phyloP scores from a whole-genome alignment of 2,797 vertebrate species.

The Darevskia mixta region DNA sequence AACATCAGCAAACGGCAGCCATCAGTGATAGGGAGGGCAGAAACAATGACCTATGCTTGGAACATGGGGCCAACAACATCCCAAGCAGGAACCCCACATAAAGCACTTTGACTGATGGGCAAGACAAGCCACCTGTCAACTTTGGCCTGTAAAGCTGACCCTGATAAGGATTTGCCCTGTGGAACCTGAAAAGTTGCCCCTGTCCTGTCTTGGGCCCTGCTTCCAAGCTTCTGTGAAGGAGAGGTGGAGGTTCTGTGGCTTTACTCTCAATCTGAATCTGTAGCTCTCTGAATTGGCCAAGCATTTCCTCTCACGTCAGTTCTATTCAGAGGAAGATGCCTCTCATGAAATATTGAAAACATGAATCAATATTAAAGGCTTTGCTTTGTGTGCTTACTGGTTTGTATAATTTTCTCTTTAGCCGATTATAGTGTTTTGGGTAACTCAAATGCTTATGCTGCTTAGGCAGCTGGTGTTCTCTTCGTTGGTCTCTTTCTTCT shows the following conservation, averaged over 20 bases:
- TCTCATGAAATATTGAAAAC: slow-evolving; percentile 65
- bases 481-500: neutral
- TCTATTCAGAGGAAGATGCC: slow-evolving; percentile 48
- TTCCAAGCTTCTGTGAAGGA: no score
- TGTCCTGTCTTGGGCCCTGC: no score
- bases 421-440: slow-evolving; percentile 44
- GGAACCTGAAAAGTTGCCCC: no score
- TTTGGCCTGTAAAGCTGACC: no score
- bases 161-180: no score
- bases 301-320: slow-evolving; percentile 18
- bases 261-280: slow-evolving; percentile 17
- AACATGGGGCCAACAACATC: no score
- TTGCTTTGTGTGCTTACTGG: slow-evolving; percentile 55
- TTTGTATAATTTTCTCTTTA: slow-evolving; percentile 62
- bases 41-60: no score
- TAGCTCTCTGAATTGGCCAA: slow-evolving; percentile 35
- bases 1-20: no score
- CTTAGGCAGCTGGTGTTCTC: neutral
- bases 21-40: no score
- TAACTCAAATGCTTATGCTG: slow-evolving; percentile 25
- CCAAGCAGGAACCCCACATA: no score
- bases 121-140: no score
- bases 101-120: no score
- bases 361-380: slow-evolving; percentile 69
- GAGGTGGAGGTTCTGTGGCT: slow-evolving; percentile 19